phyloP scores from a whole-genome alignment of 2,113 vertebrate species.

The Trochalopteron elliotii region DNA sequence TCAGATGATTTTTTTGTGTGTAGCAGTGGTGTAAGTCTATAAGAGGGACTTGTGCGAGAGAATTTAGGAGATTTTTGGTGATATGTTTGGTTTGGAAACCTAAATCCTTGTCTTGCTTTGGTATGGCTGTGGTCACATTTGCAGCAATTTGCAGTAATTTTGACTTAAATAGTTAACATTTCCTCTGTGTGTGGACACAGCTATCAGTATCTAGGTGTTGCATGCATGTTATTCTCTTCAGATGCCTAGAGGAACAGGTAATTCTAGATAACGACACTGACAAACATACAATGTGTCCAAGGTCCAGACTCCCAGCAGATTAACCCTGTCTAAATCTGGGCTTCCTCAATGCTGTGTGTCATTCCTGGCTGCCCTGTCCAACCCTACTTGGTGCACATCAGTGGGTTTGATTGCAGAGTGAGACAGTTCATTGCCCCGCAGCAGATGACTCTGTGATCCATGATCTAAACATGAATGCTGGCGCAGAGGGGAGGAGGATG shows the following conservation, averaged over 20 bases:
- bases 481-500: neutral
- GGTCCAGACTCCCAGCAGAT: neutral
- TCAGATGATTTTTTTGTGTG: neutral
- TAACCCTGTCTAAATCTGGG: neutral
- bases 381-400: neutral
- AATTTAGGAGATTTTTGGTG: neutral
- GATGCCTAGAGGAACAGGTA: neutral
- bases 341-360: neutral
- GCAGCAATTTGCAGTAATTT: neutral
- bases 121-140: neutral
- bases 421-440: neutral
- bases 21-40: neutral
- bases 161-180: neutral
- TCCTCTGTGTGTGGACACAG: neutral
- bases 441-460: neutral
- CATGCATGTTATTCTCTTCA: neutral
- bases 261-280: neutral
- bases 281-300: neutral
- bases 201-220: neutral
- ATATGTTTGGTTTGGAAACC: neutral
- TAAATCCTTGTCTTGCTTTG: neutral
- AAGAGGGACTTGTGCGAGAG: neutral
- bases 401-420: neutral
- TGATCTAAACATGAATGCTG: neutral
- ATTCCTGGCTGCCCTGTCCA: neutral